These are phyloP conservation scores for Eunapius fragilis DNA, from an alignment of 37 sponge, comb jelly and placozoan genomes.

Conservation along the genomic window DNA sequence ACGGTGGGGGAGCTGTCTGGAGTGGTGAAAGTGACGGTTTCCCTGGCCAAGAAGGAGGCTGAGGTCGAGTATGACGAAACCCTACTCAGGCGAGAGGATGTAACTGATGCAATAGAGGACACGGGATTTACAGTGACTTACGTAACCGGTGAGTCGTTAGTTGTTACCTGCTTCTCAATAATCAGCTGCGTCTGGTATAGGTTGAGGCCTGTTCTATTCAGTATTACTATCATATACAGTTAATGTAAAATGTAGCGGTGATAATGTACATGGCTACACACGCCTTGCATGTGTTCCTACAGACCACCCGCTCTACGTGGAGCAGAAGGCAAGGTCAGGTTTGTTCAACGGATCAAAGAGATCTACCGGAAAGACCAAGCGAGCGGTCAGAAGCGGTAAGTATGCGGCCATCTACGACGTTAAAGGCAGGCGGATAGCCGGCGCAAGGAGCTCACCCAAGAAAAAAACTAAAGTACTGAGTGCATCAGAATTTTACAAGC, in stretches of 20 bases:
- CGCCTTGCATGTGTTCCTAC: no score
- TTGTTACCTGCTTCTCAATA: no score
- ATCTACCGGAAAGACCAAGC: neutral
- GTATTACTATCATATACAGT: no score
- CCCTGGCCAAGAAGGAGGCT: slow-evolving; percentile 55
- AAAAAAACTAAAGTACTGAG: neutral
- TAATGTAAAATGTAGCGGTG: no score
- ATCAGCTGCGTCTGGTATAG: no score
- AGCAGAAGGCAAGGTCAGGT: neutral
- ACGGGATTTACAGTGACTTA: slow-evolving; percentile 34
- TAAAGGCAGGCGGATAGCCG: neutral
- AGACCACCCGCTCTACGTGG: neutral
- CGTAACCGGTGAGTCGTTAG: neutral
- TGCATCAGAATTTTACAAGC: neutral
- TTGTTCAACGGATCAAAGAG: neutral
- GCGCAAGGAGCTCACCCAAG: neutral
- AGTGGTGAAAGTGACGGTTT: slow-evolving; percentile 54
- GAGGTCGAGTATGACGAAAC: slow-evolving; percentile 45
- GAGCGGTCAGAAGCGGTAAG: neutral
- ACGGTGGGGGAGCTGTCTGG: slow-evolving; percentile 48
- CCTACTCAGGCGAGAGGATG: slow-evolving; percentile 9
- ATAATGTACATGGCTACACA: no score
- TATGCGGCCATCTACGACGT: neutral
- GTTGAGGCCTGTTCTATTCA: no score
- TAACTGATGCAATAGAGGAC: slow-evolving; percentile 42